Evolutionary conservation across 2,797 vertebrate genomes (phyloP).

Genomic region (Selene dorsalis): DNA sequence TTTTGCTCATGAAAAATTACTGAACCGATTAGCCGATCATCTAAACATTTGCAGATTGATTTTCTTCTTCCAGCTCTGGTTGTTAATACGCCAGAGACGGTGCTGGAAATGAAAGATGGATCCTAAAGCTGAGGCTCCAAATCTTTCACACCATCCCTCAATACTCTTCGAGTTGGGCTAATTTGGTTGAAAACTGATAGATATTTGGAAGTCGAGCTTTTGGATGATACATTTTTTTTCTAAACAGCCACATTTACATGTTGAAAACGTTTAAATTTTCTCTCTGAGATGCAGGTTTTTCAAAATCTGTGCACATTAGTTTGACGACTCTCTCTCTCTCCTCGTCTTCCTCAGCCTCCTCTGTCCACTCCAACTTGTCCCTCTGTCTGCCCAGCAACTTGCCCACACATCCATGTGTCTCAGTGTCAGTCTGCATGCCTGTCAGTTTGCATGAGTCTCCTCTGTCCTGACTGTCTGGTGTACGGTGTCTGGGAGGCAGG

Average conservation of each 20-base stretch:
- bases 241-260: background rate
- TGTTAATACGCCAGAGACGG: background rate
- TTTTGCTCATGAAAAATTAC: background rate
- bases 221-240: background rate
- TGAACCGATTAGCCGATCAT: background rate
- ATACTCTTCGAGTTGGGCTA: background rate
- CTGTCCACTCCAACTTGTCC: slow-evolving; percentile 65
- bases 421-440: slow-evolving; percentile 73
- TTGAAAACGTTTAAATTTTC: background rate
- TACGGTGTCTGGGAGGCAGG: slow-evolving; percentile 65
- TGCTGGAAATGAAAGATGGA: background rate
- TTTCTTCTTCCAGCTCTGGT: background rate
- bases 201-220: background rate
- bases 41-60: background rate
- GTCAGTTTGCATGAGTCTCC: slow-evolving; percentile 70
- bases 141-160: background rate
- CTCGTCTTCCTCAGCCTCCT: slow-evolving; percentile 29
- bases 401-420: slow-evolving; percentile 68
- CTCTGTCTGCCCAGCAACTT: slow-evolving; percentile 71
- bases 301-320: background rate
- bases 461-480: slow-evolving; percentile 66
- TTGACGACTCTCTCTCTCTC: background rate
- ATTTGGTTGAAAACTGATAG: background rate
- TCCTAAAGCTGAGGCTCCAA: background rate
- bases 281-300: background rate